Base-by-base conservation (phyloP, 2,113 vertebrate species). In the Otolemur garnettii region DNA sequence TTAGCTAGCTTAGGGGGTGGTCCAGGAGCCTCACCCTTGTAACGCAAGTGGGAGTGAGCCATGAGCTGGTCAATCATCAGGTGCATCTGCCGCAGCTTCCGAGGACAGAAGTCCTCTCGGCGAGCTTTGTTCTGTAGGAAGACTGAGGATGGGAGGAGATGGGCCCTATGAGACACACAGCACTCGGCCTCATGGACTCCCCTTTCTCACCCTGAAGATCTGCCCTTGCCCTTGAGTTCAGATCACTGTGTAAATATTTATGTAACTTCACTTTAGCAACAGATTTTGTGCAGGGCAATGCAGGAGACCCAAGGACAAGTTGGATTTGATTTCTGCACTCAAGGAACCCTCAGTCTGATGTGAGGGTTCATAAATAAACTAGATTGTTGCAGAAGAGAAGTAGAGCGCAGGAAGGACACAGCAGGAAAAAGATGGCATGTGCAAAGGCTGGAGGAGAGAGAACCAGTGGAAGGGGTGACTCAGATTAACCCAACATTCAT, bases 71-170 rank as follows among this genome's bases (percentile, higher is more conserved):
- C 99, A 8, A 99, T 98, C 64, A 99, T 98, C 94, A 98, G 97
- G 85, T 99, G 99, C 99, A 99, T 99, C 97, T 99, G 98, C 92
- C 99, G 99, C 95, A 99, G 97, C 97, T 98, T 99, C 33, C 98
- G 98, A 3, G 99, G 99, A 95, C 99, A 99, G 97, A 99, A 99
- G 93, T 99, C 99, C 55, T 99, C 99, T 2, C 98, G 96, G 84
- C 98, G 98, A 66, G 99, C 98, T 91, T 99, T 99, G 96, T 99
- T 99, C 98, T 99, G 99, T 35, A 99, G 96, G 42, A 99, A 99
- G 69, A 99, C 99, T 97, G 79, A 59, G 91, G 11, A 21, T 3
- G 15, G 18, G 9, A 0, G 13, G 21, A 6, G 55, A 24, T 0
- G 15, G 50, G 33, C 9, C 38, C 14, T 2, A n/a, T 77, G 60